These are phyloP conservation scores for Tapirus terrestris DNA, from an alignment of 2,113 vertebrate species.

Conservation along the genomic window DNA sequence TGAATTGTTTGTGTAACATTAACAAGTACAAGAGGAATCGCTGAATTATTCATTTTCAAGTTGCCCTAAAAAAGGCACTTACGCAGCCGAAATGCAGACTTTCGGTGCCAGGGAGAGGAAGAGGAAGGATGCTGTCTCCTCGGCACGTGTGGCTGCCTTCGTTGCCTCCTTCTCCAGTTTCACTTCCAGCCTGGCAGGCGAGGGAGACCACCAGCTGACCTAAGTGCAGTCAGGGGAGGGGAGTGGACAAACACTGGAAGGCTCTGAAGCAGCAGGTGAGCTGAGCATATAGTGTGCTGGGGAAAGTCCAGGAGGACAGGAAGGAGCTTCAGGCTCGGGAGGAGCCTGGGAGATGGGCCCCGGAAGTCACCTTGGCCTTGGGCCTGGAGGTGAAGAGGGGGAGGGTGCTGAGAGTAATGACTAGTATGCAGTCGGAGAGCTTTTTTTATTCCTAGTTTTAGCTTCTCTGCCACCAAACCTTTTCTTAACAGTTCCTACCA, in stretches of 20 bases:
- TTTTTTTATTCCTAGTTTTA: conserved; percentile 35
- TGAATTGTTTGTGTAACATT: conserved; percentile 79
- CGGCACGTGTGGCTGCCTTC: not conserved
- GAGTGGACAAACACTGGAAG: not conserved
- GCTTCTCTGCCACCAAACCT: conserved; percentile 52
- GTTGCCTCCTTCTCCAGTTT: not conserved
- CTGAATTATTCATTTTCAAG: conserved; percentile 79
- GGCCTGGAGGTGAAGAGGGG: not conserved
- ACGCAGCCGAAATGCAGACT: conserved; percentile 62
- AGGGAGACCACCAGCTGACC: not conserved
- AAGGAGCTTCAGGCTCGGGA: not conserved
- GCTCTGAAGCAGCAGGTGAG: not conserved
- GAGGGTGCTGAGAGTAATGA: not conserved
- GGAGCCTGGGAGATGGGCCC: not conserved
- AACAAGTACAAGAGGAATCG: conserved; percentile 73
- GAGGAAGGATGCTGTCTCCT: conserved; percentile 49
- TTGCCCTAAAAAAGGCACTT: conserved; percentile 76
- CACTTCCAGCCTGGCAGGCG: not conserved
- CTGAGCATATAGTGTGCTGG: not conserved
- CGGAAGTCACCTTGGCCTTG: not conserved
- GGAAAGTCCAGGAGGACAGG: not conserved
- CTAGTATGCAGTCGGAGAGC: not conserved
- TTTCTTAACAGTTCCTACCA: conserved; percentile 39
- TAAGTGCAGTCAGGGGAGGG: not conserved
- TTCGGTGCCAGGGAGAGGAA: conserved; percentile 63